Conservation (phyloP, 30 jellyfish, hydroid and myxozoan genomes). For the Aurelia sp. region DNA sequence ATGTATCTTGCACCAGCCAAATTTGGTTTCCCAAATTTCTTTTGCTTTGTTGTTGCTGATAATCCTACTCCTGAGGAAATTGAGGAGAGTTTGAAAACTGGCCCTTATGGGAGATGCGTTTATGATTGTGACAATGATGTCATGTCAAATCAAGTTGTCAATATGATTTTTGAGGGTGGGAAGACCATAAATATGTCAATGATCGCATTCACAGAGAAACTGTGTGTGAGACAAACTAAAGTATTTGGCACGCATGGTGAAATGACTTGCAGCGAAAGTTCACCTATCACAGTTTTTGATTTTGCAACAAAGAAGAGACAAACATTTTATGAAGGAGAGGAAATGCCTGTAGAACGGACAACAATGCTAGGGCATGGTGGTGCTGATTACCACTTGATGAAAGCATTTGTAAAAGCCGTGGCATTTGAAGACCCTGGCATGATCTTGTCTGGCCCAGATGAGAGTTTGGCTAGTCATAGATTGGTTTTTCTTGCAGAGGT, state of each 20-base stretch:
- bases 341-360: constrained; percentile 66
- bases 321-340: neutral
- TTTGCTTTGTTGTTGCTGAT: constrained; percentile 67
- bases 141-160: constrained; percentile 82
- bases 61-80: constrained; percentile 63
- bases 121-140: constrained; percentile 95
- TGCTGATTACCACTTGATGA: constrained; percentile 90
- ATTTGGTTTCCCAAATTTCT: constrained; percentile 56
- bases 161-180: constrained; percentile 89
- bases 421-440: constrained; percentile 65
- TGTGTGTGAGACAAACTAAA: constrained; percentile 69
- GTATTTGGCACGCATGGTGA: constrained; percentile 86
- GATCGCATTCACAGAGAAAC: constrained; percentile 91
- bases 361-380: constrained; percentile 87
- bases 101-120: constrained; percentile 95
- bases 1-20: constrained; percentile 68
- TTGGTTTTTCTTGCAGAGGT: constrained; percentile 81
- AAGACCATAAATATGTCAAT: constrained; percentile 69
- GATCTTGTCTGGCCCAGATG: constrained; percentile 81
- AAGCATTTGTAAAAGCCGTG: constrained; percentile 86
- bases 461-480: constrained; percentile 75
- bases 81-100: constrained; percentile 64
- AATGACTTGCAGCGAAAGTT: constrained; percentile 70
- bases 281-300: constrained; percentile 49
- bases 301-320: constrained; percentile 43